Base-by-base conservation (phyloP, 1,140 invertebrate genomes). In the Triops longicaudatus region DNA sequence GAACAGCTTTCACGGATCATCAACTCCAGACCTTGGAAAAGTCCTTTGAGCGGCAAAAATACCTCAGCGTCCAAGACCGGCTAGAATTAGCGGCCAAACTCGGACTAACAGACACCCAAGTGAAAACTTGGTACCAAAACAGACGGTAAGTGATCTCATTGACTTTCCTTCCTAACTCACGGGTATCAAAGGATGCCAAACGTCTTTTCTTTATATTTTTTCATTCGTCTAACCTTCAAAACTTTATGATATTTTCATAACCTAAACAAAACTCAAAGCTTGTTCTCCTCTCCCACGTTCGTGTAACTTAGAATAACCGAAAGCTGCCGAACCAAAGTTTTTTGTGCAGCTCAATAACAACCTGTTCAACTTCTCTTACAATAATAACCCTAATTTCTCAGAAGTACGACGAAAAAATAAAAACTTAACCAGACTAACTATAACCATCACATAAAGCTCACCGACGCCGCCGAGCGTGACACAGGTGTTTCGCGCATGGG, bases 61-160 rank as follows among this genome's bases (percentile, higher is more conserved):
- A 99, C 87, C 89, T 99, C 28, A 97, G 94, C 81, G 98, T 99
- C 6, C 97, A 99, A 83, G 98, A 99, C 84, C 88, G 98, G 78
- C 98, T 99, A 94, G 97, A 99, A 86, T 86, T 99, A 78, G 98
- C 98, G 0, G 93, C 96, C 37, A 97, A 97, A 84, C 88, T 99
- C 44, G 94, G 95, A 78, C 88, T 99, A 28, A 97, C 94, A 10
- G 98, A 99, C 84, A 99, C 97, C 14, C 98, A 99, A 89, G 97
- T 99, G 81, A 99, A 99, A 85, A 99, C 97, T 77, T 99, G 97
- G 97, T 99, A 98, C 85, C 97, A 99, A 85, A 99, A 99, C 84
- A 89, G 97, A 88, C 91, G 97, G 96, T 98, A 84, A 87, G 88
- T 77, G 41, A 26, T 28, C 72, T 77, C 76, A 0, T 76, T 77